Percentiles rank a stretch among this genome's conserved stretches.
phyloP scores from a whole-genome alignment of 2,797 vertebrate genomes.

The Coregonus sp. region DNA sequence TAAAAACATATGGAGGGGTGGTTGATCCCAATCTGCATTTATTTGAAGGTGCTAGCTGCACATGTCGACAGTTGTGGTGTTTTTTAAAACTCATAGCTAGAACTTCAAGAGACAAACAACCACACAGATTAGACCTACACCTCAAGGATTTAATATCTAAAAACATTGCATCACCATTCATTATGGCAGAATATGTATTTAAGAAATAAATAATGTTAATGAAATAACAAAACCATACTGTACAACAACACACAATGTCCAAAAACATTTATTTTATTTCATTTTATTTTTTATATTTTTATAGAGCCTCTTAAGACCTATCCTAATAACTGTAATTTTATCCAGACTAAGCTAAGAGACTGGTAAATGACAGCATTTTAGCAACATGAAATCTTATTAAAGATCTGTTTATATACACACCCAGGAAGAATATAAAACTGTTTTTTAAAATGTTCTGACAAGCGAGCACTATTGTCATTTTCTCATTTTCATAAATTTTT shows the following conservation, averaged over 20 bases:
- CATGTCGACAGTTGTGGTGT: neutral
- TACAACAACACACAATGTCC: neutral
- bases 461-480: too few species aligned
- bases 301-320: too few species aligned
- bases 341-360: neutral
- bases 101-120: neutral
- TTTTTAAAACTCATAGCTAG: neutral
- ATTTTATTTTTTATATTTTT: too few species aligned
- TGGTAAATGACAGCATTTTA: neutral
- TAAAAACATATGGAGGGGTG: constrained; percentile 28
- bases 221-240: neutral
- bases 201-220: too few species aligned
- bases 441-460: too few species aligned
- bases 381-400: neutral
- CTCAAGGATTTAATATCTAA: neutral
- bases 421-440: too few species aligned
- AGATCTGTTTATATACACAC: neutral
- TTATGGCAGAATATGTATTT: neutral
- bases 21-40: constrained; percentile 29
- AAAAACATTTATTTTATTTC: too few species aligned
- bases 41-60: neutral
- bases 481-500: too few species aligned
- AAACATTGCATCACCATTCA: neutral
- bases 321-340: neutral
- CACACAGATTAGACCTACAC: neutral